These are phyloP conservation scores for Cerceris ruficornis DNA, from an alignment of 2,888 invertebrate species.

Conservation along the genomic window DNA sequence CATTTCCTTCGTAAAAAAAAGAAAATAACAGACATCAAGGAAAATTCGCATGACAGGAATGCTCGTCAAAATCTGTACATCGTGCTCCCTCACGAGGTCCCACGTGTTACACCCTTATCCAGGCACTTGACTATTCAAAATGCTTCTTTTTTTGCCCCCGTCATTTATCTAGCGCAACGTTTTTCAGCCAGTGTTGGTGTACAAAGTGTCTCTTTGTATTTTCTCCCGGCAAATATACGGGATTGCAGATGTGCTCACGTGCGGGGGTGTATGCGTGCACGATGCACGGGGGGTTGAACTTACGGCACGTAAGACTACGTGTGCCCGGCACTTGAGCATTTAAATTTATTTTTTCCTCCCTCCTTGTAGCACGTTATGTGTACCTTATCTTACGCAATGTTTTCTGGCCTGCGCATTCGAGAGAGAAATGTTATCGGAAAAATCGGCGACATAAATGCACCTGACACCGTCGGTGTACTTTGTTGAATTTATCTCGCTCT, in stretches of 20 bases:
- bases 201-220: conserved; percentile 43
- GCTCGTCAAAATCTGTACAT: too few species aligned
- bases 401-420: conserved; percentile 17
- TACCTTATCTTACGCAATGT: conserved; percentile 45
- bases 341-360: conserved; percentile 51
- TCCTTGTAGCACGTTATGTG: conserved; percentile 23
- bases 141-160: conserved; percentile 33
- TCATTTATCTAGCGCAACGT: conserved; percentile 58
- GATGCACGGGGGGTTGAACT: conserved; percentile 16
- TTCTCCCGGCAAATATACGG: conserved; percentile 10
- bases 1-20: too few species aligned
- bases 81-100: conserved; percentile 5
- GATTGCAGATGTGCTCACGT: not conserved
- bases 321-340: conserved; percentile 32
- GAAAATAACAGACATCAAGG: too few species aligned
- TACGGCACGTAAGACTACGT: conserved; percentile 17
- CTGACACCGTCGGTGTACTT: not conserved
- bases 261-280: conserved; percentile 12
- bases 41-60: too few species aligned
- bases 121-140: conserved; percentile 56
- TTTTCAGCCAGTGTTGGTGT: conserved; percentile 44
- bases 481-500: not conserved
- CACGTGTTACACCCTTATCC: conserved; percentile 10
- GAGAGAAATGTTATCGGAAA: conserved; percentile 1
- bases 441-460: conserved; percentile 5